phyloP scores from a whole-genome alignment of 2,797 vertebrate species.

The Gymnodraco acuticeps region DNA sequence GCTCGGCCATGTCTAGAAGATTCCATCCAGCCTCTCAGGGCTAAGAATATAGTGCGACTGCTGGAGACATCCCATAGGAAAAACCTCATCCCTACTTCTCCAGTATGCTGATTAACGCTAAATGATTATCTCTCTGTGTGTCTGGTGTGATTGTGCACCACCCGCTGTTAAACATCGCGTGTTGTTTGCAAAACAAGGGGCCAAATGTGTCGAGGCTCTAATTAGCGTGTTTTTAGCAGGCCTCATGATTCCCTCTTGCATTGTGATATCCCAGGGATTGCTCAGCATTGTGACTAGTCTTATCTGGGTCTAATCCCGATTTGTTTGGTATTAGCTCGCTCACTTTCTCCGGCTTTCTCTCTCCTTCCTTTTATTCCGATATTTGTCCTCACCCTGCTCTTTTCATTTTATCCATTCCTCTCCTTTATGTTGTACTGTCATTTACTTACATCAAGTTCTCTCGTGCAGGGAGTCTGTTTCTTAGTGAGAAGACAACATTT shows the following conservation, averaged over 20 bases:
- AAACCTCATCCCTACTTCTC: slow-evolving; percentile 44
- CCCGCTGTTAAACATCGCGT: slow-evolving; percentile 71
- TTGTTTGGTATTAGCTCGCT: slow-evolving; percentile 74
- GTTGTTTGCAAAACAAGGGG: slow-evolving; percentile 78
- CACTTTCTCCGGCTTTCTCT: slow-evolving; percentile 41
- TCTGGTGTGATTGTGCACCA: slow-evolving; percentile 66
- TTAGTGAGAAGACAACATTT: background rate
- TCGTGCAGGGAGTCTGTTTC: background rate
- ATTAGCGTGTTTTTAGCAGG: slow-evolving; percentile 72
- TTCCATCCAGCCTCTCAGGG: slow-evolving; percentile 48
- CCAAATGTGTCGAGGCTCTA: slow-evolving; percentile 73
- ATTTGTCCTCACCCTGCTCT: slow-evolving; percentile 45
- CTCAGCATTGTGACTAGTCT: slow-evolving; percentile 81
- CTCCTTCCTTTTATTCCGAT: slow-evolving; percentile 49
- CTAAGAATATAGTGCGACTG: slow-evolving; percentile 52
- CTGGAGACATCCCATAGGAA: slow-evolving; percentile 29
- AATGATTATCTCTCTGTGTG: slow-evolving; percentile 70
- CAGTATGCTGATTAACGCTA: slow-evolving; percentile 54
- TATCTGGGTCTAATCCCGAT: slow-evolving; percentile 81
- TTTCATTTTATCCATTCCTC: slow-evolving; percentile 42
- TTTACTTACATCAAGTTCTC: background rate
- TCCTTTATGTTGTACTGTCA: slow-evolving; percentile 26
- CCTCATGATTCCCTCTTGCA: slow-evolving; percentile 68
- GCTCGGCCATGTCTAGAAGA: slow-evolving; percentile 40
- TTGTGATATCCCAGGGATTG: slow-evolving; percentile 75